Evolutionary conservation across 1,140 invertebrate species (phyloP).

Genomic region (Drosophila pseudoobscura): DNA sequence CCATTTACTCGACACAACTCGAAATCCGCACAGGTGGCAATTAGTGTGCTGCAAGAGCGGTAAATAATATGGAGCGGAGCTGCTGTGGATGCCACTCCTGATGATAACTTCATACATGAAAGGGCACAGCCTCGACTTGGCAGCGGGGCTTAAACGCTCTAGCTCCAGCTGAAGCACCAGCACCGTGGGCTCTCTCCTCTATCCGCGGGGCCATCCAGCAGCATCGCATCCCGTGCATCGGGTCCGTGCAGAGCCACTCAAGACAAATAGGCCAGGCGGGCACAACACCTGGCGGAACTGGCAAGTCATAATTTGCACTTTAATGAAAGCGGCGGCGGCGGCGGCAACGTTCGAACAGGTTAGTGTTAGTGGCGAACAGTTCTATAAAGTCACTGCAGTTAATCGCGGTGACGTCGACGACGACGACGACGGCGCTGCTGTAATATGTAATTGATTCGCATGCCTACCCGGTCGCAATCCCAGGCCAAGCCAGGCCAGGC

Average conservation of each 20-base stretch:
- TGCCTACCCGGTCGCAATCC: slow-evolving; percentile 34
- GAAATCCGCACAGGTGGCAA: slow-evolving; percentile 50
- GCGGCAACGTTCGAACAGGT: slow-evolving; percentile 52
- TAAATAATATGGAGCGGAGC: slow-evolving; percentile 44
- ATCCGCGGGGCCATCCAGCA: slow-evolving; percentile 1
- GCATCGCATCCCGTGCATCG: not conserved
- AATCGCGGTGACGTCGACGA: slow-evolving; percentile 67
- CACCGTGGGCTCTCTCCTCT: slow-evolving; percentile 20
- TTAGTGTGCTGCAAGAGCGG: slow-evolving; percentile 46
- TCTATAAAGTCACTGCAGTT: slow-evolving; percentile 78
- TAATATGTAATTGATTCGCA: slow-evolving; percentile 78
- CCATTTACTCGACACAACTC: slow-evolving; percentile 47
- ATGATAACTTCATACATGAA: slow-evolving; percentile 77
- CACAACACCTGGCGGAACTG: slow-evolving; percentile 80
- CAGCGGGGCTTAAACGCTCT: not conserved
- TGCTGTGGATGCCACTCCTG: slow-evolving; percentile 39
- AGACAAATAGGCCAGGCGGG: slow-evolving; percentile 77
- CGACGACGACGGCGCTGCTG: slow-evolving; percentile 12
- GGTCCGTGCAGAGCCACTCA: slow-evolving; percentile 32
- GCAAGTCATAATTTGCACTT: slow-evolving; percentile 81
- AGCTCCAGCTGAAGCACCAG: not conserved
- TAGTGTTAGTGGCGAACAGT: slow-evolving; percentile 62
- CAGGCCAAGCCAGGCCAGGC: not conserved
- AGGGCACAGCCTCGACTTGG: slow-evolving; percentile 41
- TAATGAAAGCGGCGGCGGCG: slow-evolving; percentile 71